Evolutionary conservation across 2,888 invertebrate genomes (phyloP).

Genomic region (Melinopterus prodromus): DNA sequence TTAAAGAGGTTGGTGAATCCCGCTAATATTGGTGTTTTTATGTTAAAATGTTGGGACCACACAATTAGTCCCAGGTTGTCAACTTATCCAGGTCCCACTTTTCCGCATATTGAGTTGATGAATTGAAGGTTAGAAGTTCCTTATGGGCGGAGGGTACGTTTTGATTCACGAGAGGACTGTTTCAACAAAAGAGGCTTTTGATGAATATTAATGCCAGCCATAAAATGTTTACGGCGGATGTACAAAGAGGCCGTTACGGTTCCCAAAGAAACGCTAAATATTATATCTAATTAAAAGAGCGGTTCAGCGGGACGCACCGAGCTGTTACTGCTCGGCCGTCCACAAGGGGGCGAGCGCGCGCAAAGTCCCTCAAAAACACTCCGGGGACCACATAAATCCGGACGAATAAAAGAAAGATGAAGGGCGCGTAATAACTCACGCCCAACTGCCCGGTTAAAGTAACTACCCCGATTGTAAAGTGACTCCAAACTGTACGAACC

Average conservation of each 20-base stretch:
- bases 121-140: too few relatives aligned
- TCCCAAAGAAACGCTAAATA: conserved; percentile 45
- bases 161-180: too few relatives aligned
- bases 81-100: too few relatives aligned
- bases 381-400: neutral
- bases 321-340: conserved; percentile 25
- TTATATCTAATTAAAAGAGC: conserved; percentile 48
- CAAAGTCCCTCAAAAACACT: neutral
- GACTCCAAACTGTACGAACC: neutral
- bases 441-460: neutral
- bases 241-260: conserved; percentile 43
- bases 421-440: conserved; percentile 4
- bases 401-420: neutral
- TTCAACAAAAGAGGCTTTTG: neutral
- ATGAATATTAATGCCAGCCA: conserved; percentile 11
- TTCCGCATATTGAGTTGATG: too few relatives aligned
- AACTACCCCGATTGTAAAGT: neutral
- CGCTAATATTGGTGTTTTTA: too few relatives aligned
- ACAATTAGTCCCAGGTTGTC: too few relatives aligned
- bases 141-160: too few relatives aligned
- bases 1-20: too few relatives aligned
- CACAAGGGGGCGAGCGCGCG: conserved; percentile 10
- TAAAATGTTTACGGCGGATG: conserved; percentile 37
- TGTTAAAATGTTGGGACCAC: too few relatives aligned
- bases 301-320: conserved; percentile 36